These are phyloP conservation scores for Ectobius pallidus DNA, from an alignment of 2,888 invertebrate genomes.

Conservation along the genomic window DNA sequence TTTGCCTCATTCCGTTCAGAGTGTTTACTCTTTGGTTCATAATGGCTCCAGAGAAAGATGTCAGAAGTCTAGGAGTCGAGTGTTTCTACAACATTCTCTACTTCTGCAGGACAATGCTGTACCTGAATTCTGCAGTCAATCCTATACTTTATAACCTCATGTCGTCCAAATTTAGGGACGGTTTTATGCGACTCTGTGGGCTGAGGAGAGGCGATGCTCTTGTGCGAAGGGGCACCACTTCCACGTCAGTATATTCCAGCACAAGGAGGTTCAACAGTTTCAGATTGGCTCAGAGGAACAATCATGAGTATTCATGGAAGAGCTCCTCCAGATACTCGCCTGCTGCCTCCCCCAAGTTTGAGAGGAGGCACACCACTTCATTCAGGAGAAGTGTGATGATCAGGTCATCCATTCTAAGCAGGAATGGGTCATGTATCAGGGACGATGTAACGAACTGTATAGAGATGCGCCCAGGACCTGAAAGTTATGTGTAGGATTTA, in stretches of 20 bases:
- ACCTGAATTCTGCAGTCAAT: slow-evolving; percentile 90
- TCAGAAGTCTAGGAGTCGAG: slow-evolving; percentile 72
- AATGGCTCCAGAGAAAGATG: slow-evolving; percentile 69
- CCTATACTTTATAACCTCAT: slow-evolving; percentile 91
- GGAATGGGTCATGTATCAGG: background rate
- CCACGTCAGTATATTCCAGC: slow-evolving; percentile 45
- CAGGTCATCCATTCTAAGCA: slow-evolving; percentile 11
- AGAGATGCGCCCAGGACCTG: slow-evolving; percentile 1
- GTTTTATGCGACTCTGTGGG: slow-evolving; percentile 72
- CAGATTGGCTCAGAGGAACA: slow-evolving; percentile 36
- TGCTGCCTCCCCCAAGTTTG: background rate
- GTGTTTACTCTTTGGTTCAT: slow-evolving; percentile 89
- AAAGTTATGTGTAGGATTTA: background rate
- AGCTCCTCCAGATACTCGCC: slow-evolving; percentile 40
- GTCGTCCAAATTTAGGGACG: slow-evolving; percentile 88
- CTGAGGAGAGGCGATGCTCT: slow-evolving; percentile 48
- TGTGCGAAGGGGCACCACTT: slow-evolving; percentile 42
- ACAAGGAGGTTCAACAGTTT: slow-evolving; percentile 32
- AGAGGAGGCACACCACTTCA: background rate
- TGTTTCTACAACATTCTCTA: slow-evolving; percentile 83
- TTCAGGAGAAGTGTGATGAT: slow-evolving; percentile 32
- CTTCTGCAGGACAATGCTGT: slow-evolving; percentile 85
- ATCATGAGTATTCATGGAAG: slow-evolving; percentile 46
- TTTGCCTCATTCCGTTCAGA: slow-evolving; percentile 87
- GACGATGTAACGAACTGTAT: slow-evolving; percentile 1